A percentile compares a stretch with the other conserved stretches of the same genome.
Evolutionary conservation across 2,888 invertebrate species (phyloP).

Genomic region (Sarcophaga variegata): DNA sequence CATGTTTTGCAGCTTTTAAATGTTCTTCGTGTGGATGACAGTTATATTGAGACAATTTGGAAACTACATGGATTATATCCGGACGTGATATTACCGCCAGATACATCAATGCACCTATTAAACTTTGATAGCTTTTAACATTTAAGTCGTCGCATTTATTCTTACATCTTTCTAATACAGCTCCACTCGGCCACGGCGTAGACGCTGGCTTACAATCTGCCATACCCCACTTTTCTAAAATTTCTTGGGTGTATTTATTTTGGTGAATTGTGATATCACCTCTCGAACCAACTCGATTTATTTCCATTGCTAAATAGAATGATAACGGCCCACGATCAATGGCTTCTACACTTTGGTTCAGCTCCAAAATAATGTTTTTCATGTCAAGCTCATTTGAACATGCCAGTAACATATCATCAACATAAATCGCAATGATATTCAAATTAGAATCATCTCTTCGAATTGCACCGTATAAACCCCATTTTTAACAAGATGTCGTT

Average conservation of each 20-base stretch:
- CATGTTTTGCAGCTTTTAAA: too few relatives aligned
- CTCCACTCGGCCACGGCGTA: too few relatives aligned
- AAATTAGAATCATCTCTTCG: background rate
- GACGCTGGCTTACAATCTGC: too few relatives aligned
- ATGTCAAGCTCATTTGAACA: conserved; percentile 1
- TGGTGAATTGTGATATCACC: conserved; percentile 46
- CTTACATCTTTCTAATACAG: too few relatives aligned
- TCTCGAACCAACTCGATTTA: conserved; percentile 15
- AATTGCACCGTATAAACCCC: conserved; percentile 3
- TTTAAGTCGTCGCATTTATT: too few relatives aligned
- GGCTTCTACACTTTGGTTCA: conserved; percentile 35
- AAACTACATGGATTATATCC: too few relatives aligned
- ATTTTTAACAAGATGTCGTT: conserved; percentile 10
- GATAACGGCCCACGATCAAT: conserved; percentile 32
- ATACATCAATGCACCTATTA: too few relatives aligned
- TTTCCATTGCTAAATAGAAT: conserved; percentile 48
- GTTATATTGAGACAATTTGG: too few relatives aligned
- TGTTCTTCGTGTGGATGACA: too few relatives aligned
- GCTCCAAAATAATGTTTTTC: background rate
- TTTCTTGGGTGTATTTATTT: conserved; percentile 28
- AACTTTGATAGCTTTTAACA: too few relatives aligned
- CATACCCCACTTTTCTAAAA: conserved; percentile 43
- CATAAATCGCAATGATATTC: background rate
- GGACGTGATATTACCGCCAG: too few relatives aligned
- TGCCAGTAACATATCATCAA: background rate